Base-by-base conservation (phyloP, 2,113 vertebrate genomes). In the Centropus bengalensis region DNA sequence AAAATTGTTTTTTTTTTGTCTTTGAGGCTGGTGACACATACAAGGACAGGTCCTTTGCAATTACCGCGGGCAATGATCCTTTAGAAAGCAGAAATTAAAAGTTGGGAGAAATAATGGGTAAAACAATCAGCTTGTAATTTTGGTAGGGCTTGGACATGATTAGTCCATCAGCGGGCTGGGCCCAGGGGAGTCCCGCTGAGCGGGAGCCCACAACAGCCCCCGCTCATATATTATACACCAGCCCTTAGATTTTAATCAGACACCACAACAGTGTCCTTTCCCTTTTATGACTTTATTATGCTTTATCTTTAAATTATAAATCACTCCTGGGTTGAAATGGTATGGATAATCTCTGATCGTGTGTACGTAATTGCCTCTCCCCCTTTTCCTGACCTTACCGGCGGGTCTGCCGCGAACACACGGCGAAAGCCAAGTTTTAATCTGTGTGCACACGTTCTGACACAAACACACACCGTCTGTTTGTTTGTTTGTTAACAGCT, bases 31-130 rank as follows among this genome's bases (percentile, higher is more conserved):
- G 97, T 97, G 98, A 97, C 97, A 98, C 95, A 97, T 98, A 98
- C 98, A 98, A 98, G 98, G 99, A 98, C 98, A 98, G 97, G 98
- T 98, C 98, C 98, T 98, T 98, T 97, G 98, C 98, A 99, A 99
- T 99, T 99, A 99, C 97, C 97, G 98, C 98, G 98, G 98, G 98
- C 99, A 99, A 99, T 99, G 98, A 99, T 98, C 98, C 99, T 99
- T 98, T 98, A 95, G 98, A 98, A 98, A 98, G 98, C 98, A 98
- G 98, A 98, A 99, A 99, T 99, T 99, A 99, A 99, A 99, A 99
- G 98, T 99, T 99, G 97, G 96, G 97, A 97, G 98, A 98, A 99
- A 99, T 99, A 99, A 99, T 99, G 98, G 98, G 97, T 98, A 98
- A 98, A 98, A 99, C 98, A 98, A 98, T 98, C 98, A 98, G 98